These are phyloP conservation scores for Acleris cristana DNA, from an alignment of 2,888 invertebrate genomes.

Conservation along the genomic window DNA sequence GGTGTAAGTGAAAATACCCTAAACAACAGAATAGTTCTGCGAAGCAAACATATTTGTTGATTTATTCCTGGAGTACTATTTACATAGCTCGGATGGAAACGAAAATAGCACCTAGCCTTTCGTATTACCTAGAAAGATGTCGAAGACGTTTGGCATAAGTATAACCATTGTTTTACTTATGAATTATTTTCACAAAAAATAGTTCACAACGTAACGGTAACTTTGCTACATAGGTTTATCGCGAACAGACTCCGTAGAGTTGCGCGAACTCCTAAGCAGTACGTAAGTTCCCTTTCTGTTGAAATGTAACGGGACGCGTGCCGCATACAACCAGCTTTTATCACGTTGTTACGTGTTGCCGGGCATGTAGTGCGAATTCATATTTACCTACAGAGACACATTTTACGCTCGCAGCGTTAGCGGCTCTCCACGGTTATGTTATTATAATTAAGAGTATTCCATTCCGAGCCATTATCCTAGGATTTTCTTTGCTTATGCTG, in stretches of 20 bases:
- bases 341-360: conserved; percentile 61
- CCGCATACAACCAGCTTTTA: conserved; percentile 69
- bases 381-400: conserved; percentile 61
- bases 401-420: conserved; percentile 53
- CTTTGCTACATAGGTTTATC: too few relatives aligned
- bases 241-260: neutral
- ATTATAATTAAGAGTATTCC: conserved; percentile 35
- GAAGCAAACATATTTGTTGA: too few relatives aligned
- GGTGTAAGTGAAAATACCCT: too few relatives aligned
- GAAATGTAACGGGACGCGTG: conserved; percentile 67
- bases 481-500: conserved; percentile 25
- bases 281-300: conserved; percentile 42
- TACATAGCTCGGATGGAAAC: too few relatives aligned
- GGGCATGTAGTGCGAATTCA: conserved; percentile 61
- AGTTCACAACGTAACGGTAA: too few relatives aligned
- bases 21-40: too few relatives aligned
- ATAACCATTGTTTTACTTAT: too few relatives aligned
- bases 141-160: too few relatives aligned
- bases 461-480: conserved; percentile 22
- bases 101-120: too few relatives aligned
- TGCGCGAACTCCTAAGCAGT: conserved; percentile 19
- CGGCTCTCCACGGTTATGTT: conserved; percentile 37
- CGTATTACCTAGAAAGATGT: too few relatives aligned
- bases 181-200: too few relatives aligned
- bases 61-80: too few relatives aligned